Percentiles rank a stretch among this genome's conserved stretches.
Evolutionary conservation across 2,113 vertebrate species (phyloP).

Genomic region (Calidris pugnax): DNA sequence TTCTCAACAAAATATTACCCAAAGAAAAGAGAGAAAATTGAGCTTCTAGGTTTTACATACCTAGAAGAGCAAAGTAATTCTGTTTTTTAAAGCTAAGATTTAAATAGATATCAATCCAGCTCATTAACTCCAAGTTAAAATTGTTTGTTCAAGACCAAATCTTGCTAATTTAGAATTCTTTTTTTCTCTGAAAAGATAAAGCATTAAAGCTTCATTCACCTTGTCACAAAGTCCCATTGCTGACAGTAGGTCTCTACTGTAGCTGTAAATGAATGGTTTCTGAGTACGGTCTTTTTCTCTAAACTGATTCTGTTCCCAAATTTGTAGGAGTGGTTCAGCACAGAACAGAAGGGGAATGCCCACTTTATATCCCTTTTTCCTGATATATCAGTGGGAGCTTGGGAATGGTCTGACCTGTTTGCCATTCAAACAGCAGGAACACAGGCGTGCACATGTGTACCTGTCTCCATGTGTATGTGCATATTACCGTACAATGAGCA

Average conservation of each 20-base stretch:
- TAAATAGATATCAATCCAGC: background rate
- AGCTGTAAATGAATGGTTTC: background rate
- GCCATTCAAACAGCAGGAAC: background rate
- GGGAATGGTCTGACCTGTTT: background rate
- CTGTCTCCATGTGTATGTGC: rapidly evolving
- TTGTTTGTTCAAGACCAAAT: background rate
- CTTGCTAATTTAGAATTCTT: background rate
- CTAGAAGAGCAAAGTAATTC: background rate
- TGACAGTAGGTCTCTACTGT: background rate
- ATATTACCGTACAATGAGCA: background rate
- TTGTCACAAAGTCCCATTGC: background rate
- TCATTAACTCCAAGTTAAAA: background rate
- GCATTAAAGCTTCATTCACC: background rate
- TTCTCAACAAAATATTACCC: background rate
- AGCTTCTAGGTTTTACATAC: background rate
- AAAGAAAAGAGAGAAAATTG: background rate
- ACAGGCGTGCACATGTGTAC: rapidly evolving
- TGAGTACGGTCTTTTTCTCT: background rate
- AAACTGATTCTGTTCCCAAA: background rate
- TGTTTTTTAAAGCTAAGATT: background rate
- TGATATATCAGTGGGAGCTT: background rate
- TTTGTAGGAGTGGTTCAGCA: background rate
- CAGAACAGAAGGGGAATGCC: background rate
- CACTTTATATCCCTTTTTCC: background rate
- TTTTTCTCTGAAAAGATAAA: background rate